Base-by-base conservation (phyloP, 2,113 vertebrate species). In the Trogon surrucura region DNA sequence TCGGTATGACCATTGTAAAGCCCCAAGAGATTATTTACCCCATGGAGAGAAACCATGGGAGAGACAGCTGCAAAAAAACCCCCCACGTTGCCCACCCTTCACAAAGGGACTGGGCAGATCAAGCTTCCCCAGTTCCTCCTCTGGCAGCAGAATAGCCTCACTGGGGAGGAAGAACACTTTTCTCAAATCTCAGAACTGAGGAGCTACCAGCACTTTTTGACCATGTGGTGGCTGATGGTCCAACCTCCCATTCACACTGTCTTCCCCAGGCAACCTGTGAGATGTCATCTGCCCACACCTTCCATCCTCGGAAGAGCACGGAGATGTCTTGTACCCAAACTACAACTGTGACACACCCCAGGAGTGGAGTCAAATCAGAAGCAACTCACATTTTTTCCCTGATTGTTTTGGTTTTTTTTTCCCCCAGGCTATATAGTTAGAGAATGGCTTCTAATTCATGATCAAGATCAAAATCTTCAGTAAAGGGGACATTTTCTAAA, bases 171-270 rank as follows among this genome's bases (percentile, higher is more conserved):
- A 44, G 20, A 83, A 73, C 9, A 3, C 58, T 45, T 88, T 91
- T 32, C 36, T 53, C 54, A 41, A 12, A n/a, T 47, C 27, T 70
- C 25, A 53, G 85, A 81, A 10, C 5, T 21, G 13, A 62, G 45
- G 13, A 58, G 38, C 22, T 32, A 8, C 13, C 61, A 60, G 32
- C 30, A 21, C 21, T 56, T 62, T 73, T 18, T 72, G 66, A 58
- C n/a, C 25, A 7, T 1, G 22, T 15, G 13, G 38, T 22, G 6
- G 21, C 16, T 44, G 44, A 18, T 13, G 53, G 70, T 23, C 26
- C 38, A 57, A 4, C 19, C 32, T 73, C n/a, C 30, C 2, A 0
- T 7, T 30, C 58, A 4, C 2, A 1, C 7, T 32, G 0, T 21
- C 12, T 44, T 15, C 8, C 12, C 8, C 0, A 4, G 2, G 1